Evolutionary conservation across 2,113 vertebrate genomes (phyloP), one percentile per base, ranked within the genome.

Genomic region (Grus americana): DNA sequence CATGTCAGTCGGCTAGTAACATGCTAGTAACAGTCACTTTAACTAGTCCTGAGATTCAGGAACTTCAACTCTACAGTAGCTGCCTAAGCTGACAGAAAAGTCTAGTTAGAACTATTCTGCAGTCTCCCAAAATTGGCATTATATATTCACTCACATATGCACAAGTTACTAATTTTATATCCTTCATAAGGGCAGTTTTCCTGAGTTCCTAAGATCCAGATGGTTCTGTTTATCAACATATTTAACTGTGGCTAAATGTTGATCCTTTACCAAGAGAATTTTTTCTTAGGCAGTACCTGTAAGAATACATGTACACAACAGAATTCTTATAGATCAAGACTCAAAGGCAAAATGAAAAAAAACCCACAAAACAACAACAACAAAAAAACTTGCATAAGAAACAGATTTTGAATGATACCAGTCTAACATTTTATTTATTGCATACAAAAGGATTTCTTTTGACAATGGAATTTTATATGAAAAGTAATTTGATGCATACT

Each of bases 371-470:
- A 44, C 44, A 44, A 44, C 44, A 44, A 44, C 44, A 36, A 36
- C 36, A 44, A 1, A 73, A 57, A 85, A 47, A 90, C 44, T 22
- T 74, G 40, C 22, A 2, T 79, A 81, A 75, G 76, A 92, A 95
- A 66, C 91, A 68, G 38, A 44, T 55, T 86, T 94, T 91, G 74
- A 91, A 90, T 74, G 23, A 92, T 96, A 94, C 75, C 88, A 88
- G 87, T 95, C 97, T 96, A 96, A 88, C 90, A 68, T 94, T 97
- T 97, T 97, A 97, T 97, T 97, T 97, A 97, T 97, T 97, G 97
- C 96, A 97, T 97, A 97, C 95, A 97, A 97, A 97, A 97, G 82
- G 94, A 94, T 93, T 96, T 92, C 42, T 95, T 95, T 95, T 84
- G 94, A 97, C 96, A 97, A 96, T 96, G 96, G 91, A 84, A 79